Evolutionary conservation across 2,113 vertebrate species (phyloP), one percentile per base, ranked within the genome.

Genomic region (Oophaga pumilio): DNA sequence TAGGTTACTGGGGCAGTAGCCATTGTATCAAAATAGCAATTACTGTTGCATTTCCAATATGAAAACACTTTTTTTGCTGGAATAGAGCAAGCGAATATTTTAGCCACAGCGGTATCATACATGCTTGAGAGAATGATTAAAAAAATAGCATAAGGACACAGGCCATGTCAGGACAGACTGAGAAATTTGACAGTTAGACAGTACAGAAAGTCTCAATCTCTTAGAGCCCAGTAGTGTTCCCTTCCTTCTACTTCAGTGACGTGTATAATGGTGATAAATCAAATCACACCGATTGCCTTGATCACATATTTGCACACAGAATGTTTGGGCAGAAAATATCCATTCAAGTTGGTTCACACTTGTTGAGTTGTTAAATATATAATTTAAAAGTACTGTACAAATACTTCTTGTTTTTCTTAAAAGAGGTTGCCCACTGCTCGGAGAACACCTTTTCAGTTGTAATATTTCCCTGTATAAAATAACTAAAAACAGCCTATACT

Each of bases 1-100:
- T 82, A 74, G 7, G 14, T 43, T 81, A 66, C 84, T 86, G 59
- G 84, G 49, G 74, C 66, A 52, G 24, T 86, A 49, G 43, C 84
- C 57, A 78, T 66, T 59, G 6, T 26, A 56, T 76, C 60, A 78
- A 64, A 62, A 20, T 60, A 33, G 53, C 53, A 57, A 57, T 56
- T 60, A 80, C 56, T 33, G 20, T 18, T 60, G 11, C 60, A 60
- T 80, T 74, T 74, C 43, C 43, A 80, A 79, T 2, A 33, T 26
- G 14, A 79, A 79, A 79, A 79, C 20, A 43, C 24, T 59, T 80
- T 59, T 2, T 59, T 33, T 59, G 5, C 33, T 3, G 56, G 20
- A 80, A 60, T 18, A 74, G 56, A n/a, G 6, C 8, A 74, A 73
- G 69, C n/a, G 43, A 18, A 74, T 43, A 20, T 79, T 10, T 50